phyloP scores from a whole-genome alignment of 2,888 invertebrate genomes.

The Calameuta pallipes region DNA sequence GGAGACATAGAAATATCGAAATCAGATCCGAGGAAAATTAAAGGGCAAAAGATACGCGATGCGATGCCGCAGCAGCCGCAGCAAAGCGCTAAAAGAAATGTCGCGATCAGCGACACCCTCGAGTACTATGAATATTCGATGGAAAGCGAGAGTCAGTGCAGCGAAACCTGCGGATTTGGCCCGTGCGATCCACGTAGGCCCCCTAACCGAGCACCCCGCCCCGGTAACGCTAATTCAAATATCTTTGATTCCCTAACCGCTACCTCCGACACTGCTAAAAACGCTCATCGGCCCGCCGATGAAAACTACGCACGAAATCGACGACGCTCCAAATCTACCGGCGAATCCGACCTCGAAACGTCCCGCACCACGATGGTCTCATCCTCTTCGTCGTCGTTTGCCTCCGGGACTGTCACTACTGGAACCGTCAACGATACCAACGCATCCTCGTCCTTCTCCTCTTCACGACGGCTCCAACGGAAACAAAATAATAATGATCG shows the following conservation, averaged over 20 bases:
- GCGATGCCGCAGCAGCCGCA: slow-evolving; percentile 51
- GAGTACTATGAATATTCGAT: slow-evolving; percentile 66
- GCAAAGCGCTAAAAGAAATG: slow-evolving; percentile 64
- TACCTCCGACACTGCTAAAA: slow-evolving; percentile 66
- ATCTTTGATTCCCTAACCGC: slow-evolving; percentile 67
- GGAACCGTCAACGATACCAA: background rate
- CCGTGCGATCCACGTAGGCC: slow-evolving; percentile 65
- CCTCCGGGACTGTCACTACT: too few species aligned
- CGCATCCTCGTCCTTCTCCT: slow-evolving; percentile 5
- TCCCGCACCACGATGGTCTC: too few species aligned
- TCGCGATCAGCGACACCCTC: slow-evolving; percentile 65
- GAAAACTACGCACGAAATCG: slow-evolving; percentile 26
- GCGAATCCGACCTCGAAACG: background rate
- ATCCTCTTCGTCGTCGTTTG: too few species aligned
- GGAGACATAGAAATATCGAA: slow-evolving; percentile 19
- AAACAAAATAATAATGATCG: slow-evolving; percentile 32
- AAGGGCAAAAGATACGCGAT: slow-evolving; percentile 50
- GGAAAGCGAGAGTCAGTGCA: slow-evolving; percentile 66
- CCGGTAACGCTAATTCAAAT: slow-evolving; percentile 67
- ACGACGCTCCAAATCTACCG: slow-evolving; percentile 14
- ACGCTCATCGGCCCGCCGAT: slow-evolving; percentile 58
- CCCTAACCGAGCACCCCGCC: slow-evolving; percentile 65
- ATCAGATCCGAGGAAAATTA: slow-evolving; percentile 12
- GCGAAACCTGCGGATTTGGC: slow-evolving; percentile 67
- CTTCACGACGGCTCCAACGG: slow-evolving; percentile 30